phyloP scores from a whole-genome alignment of 2,113 vertebrate genomes.

The Eptatretus burgeri region DNA sequence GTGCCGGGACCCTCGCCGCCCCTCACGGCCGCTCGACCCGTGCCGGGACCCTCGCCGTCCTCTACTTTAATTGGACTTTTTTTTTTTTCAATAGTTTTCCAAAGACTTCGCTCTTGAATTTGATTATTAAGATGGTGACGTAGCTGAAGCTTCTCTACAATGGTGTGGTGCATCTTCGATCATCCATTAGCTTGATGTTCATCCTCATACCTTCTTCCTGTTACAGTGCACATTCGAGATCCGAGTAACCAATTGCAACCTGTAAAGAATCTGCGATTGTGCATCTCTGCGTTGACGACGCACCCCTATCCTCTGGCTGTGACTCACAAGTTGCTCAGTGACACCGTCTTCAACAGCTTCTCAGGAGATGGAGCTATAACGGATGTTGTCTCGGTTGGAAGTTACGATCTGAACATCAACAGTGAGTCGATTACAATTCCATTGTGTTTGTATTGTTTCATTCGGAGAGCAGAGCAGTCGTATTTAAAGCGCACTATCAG shows the following conservation, averaged over 20 bases:
- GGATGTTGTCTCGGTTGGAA: constrained; percentile 55
- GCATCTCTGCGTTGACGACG: constrained; percentile 45
- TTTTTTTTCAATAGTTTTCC: not conserved
- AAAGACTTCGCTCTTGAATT: not conserved
- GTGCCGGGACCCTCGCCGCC: not conserved
- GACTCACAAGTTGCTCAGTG: constrained; percentile 32
- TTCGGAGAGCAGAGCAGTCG: not conserved
- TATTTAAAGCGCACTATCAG: not conserved
- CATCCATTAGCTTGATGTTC: not conserved
- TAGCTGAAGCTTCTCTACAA: not conserved
- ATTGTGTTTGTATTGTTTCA: not conserved
- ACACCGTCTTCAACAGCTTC: constrained; percentile 54
- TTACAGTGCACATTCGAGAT: constrained; percentile 53
- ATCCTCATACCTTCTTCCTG: constrained; percentile 2
- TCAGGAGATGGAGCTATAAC: constrained; percentile 46
- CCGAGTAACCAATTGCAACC: constrained; percentile 76
- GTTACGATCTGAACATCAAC: constrained; percentile 76
- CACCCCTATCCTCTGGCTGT: constrained; percentile 21
- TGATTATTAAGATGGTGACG: not conserved
- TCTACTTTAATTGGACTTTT: not conserved
- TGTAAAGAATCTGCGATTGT: constrained; percentile 74
- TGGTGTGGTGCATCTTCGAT: not conserved
- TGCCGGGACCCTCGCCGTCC: not conserved
- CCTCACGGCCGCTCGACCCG: not conserved
- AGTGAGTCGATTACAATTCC: constrained; percentile 23